phyloP scores from a whole-genome alignment of 2,113 vertebrate genomes.

The human region DNA sequence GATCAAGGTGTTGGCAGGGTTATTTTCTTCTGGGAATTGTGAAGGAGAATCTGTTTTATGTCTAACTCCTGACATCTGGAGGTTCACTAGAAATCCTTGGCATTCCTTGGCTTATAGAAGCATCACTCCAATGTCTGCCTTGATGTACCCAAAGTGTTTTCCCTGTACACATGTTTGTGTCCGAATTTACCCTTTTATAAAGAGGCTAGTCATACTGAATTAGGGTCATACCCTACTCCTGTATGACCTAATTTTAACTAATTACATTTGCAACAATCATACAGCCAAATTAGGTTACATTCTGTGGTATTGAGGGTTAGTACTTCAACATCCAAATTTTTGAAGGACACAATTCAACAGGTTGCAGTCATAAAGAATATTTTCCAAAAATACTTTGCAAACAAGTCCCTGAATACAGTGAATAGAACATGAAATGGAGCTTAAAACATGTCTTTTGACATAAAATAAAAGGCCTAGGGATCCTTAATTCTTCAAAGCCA shows the following conservation, averaged over 20 bases:
- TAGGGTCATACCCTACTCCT: background rate
- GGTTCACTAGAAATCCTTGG: background rate
- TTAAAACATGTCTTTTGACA: background rate
- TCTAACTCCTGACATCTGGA: too few species aligned
- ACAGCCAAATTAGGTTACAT: background rate
- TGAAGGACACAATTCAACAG: background rate
- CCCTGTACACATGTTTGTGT: background rate
- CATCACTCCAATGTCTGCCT: background rate
- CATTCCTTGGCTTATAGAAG: background rate
- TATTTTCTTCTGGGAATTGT: background rate
- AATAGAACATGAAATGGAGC: background rate
- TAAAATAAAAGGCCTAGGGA: background rate
- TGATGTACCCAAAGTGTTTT: background rate
- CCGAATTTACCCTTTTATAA: background rate
- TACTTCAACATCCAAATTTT: background rate
- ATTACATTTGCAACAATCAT: background rate
- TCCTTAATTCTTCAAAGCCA: background rate
- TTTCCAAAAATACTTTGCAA: background rate
- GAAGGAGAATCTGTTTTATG: rapidly evolving
- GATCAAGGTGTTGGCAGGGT: background rate
- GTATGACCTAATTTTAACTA: background rate
- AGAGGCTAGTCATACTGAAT: background rate
- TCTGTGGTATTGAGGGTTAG: background rate
- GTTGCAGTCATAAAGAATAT: background rate
- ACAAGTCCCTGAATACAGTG: background rate